Evolutionary conservation across 1,140 invertebrate species (phyloP).

Genomic region (Drosophila orena): DNA sequence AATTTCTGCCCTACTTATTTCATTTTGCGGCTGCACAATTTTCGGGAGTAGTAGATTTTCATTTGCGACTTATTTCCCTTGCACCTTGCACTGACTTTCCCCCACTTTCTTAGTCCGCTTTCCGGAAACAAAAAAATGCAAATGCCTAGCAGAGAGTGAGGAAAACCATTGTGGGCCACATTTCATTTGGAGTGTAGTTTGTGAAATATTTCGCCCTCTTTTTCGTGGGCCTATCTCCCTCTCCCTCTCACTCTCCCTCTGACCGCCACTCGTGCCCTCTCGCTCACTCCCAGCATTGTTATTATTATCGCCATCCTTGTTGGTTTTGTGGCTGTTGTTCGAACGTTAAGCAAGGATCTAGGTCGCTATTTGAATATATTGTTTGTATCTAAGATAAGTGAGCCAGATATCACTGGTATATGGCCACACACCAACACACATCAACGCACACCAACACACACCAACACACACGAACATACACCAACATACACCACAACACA

Average conservation of each 20-base stretch:
- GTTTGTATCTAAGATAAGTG: slow-evolving; percentile 81
- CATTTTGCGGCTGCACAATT: background rate
- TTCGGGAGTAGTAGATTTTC: background rate
- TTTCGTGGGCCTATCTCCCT: slow-evolving; percentile 13
- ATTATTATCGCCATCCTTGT: slow-evolving; percentile 70
- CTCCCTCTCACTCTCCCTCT: slow-evolving; percentile 6
- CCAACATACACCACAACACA: background rate
- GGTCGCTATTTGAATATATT: slow-evolving; percentile 82
- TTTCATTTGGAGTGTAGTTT: slow-evolving; percentile 72
- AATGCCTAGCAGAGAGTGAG: slow-evolving; percentile 12
- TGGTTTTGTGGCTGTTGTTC: slow-evolving; percentile 32
- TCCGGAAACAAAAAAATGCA: slow-evolving; percentile 15
- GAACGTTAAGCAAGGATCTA: slow-evolving; percentile 71
- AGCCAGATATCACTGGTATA: slow-evolving; percentile 74
- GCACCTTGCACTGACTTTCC: slow-evolving; percentile 36
- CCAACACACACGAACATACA: slow-evolving; percentile 1
- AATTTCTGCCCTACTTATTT: background rate
- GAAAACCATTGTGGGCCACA: slow-evolving; percentile 47
- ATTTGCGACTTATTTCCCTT: slow-evolving; percentile 2
- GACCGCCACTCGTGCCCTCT: background rate
- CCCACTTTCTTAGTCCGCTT: slow-evolving; percentile 8
- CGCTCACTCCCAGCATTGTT: slow-evolving; percentile 53
- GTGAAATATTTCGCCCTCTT: slow-evolving; percentile 52
- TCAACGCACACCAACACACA: slow-evolving; percentile 1
- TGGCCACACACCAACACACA: slow-evolving; percentile 53